Percentiles rank a stretch among this genome's conserved stretches.
Evolutionary conservation across 2,797 vertebrate genomes (phyloP).

Genomic region (Aselliscus stoliczkanus): DNA sequence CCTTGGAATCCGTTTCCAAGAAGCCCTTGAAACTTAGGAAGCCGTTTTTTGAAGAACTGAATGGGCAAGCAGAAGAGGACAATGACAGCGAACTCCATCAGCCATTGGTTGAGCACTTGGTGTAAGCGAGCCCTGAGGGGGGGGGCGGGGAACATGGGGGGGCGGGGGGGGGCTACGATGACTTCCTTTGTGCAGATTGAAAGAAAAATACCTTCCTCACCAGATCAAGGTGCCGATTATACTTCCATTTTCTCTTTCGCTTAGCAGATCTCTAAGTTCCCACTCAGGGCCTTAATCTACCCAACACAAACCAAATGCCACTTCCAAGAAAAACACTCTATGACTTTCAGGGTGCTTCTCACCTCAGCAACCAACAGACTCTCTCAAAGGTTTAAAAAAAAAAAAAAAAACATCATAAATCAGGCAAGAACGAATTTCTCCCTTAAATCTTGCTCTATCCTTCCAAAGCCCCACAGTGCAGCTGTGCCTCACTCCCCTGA

Average conservation of each 20-base stretch:
- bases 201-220: background rate
- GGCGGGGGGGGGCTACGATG: no score
- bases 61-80: background rate
- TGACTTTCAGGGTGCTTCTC: background rate
- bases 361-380: background rate
- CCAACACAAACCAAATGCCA: conserved; percentile 1
- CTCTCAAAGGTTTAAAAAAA: background rate
- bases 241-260: background rate
- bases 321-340: background rate
- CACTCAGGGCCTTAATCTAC: background rate
- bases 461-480: background rate
- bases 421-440: background rate
- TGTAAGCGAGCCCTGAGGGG: no score
- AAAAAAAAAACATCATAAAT: background rate
- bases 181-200: background rate
- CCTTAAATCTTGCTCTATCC: background rate
- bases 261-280: background rate
- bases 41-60: background rate
- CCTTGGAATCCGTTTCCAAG: background rate
- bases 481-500: background rate
- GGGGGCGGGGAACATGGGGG: no score
- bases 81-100: background rate
- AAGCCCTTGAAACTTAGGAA: background rate
- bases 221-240: background rate
- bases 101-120: background rate